Evolutionary conservation across 1,140 invertebrate species (phyloP).

Genomic region (Drosophila neocordata): DNA sequence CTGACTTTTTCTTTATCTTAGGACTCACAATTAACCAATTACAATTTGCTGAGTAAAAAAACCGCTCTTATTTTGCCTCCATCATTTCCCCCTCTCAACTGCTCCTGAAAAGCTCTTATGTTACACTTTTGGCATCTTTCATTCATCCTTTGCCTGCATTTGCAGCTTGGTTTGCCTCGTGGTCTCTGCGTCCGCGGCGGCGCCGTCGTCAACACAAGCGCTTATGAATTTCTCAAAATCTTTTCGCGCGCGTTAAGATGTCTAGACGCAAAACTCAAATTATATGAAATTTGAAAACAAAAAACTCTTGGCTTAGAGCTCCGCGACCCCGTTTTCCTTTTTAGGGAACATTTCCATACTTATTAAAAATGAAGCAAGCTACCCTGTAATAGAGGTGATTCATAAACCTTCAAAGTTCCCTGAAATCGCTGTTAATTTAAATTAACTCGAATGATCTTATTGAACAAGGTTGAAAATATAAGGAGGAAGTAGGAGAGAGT

Average conservation of each 20-base stretch:
- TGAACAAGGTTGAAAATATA: too few relatives aligned
- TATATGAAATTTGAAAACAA: conserved; percentile 36
- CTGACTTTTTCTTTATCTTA: too few relatives aligned
- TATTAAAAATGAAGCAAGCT: conserved; percentile 54
- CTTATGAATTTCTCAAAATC: conserved; percentile 56
- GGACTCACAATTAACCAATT: neutral
- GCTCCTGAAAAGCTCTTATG: too few relatives aligned
- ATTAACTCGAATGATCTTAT: too few relatives aligned
- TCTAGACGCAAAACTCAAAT: conserved; percentile 57
- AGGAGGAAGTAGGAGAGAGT: too few relatives aligned
- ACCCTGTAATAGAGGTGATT: too few relatives aligned
- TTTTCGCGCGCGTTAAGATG: conserved; percentile 41
- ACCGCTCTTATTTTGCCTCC: neutral
- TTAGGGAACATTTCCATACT: conserved; percentile 63
- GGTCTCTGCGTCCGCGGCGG: neutral
- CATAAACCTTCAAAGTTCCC: too few relatives aligned
- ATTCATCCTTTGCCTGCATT: neutral
- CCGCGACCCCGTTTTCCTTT: conserved; percentile 8
- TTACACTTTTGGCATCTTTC: conserved; percentile 29
- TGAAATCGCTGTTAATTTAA: too few relatives aligned
- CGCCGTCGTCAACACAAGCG: neutral
- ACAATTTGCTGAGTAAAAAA: neutral
- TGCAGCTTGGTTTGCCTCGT: neutral
- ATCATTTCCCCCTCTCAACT: too few relatives aligned
- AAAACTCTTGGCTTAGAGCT: conserved; percentile 17